Percentiles rank a stretch among this genome's conserved stretches.
phyloP scores from a whole-genome alignment of 1,140 invertebrate genomes.

The Drosophila ironensis region DNA sequence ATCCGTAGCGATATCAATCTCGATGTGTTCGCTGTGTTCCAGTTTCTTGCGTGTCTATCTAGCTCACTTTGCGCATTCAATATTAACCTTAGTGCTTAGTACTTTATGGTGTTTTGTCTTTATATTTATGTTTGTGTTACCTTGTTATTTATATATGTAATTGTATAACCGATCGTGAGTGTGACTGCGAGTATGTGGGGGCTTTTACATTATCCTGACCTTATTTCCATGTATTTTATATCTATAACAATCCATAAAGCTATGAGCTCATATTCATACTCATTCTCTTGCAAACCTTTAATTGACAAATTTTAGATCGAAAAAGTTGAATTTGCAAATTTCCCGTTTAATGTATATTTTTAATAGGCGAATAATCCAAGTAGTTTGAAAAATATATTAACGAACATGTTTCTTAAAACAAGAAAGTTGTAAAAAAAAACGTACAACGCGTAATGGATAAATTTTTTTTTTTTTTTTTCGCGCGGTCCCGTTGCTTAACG shows the following conservation, averaged over 20 bases:
- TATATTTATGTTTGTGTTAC: not conserved
- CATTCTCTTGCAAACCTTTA: no score
- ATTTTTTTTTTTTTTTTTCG: no score
- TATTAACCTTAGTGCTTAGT: constrained; percentile 5
- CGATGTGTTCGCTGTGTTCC: constrained; percentile 15
- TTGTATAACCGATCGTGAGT: not conserved
- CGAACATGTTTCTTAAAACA: no score
- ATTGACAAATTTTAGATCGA: no score
- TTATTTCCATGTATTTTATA: not conserved
- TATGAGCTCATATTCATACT: no score
- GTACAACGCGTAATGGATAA: no score
- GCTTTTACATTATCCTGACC: not conserved
- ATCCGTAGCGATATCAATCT: not conserved
- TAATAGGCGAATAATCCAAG: no score
- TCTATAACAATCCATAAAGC: not conserved
- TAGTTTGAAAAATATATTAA: no score
- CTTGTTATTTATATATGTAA: not conserved
- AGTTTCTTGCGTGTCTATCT: constrained; percentile 5
- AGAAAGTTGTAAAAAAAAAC: no score
- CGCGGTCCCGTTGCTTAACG: no score
- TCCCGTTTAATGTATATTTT: no score
- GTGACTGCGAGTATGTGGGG: not conserved
- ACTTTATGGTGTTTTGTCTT: not conserved
- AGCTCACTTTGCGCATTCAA: not conserved
- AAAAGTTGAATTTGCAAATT: no score